Conservation (phyloP, 2,888 invertebrate species). For the Apamea monoglypha region DNA sequence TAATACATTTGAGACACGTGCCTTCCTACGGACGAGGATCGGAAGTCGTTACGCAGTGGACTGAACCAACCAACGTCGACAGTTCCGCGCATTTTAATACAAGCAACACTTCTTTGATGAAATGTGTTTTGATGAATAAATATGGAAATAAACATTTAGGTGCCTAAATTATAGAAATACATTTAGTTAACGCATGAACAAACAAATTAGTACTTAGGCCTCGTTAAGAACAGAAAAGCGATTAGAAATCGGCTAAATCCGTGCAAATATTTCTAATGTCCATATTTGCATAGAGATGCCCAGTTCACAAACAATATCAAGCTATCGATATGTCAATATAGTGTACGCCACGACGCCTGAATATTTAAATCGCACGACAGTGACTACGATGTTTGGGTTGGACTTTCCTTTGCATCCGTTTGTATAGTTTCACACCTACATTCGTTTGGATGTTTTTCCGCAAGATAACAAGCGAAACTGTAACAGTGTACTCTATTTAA, state of each 20-base stretch:
- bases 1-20: constrained; percentile 76
- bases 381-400: not conserved
- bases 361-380: not conserved
- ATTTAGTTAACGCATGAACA: not conserved
- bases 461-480: constrained; percentile 32
- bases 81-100: constrained; percentile 76
- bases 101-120: constrained; percentile 44
- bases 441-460: constrained; percentile 45
- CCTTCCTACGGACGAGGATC: constrained; percentile 60
- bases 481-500: constrained; percentile 45
- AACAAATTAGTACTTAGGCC: not conserved
- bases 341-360: not conserved
- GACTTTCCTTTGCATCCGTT: constrained; percentile 18
- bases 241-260: constrained; percentile 30
- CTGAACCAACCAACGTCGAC: constrained; percentile 37
- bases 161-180: not conserved
- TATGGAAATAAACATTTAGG: not conserved
- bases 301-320: constrained; percentile 1
- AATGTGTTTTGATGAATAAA: constrained; percentile 40
- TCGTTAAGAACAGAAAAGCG: not conserved
- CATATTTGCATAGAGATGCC: not conserved
- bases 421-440: constrained; percentile 22
- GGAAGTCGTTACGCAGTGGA: constrained; percentile 78
- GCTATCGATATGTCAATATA: not conserved
- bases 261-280: not conserved